Percentiles rank a stretch among this genome's conserved stretches.
These are phyloP conservation scores for cattle (Bos taurus) DNA, from an alignment of 2,113 vertebrate species.

Conservation along the genomic window ARS-UCD2.0 NC_037334.1:86296501-86297000, in stretches of 20 bases:
- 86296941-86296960: neutral
- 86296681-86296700: neutral
- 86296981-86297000: neutral
- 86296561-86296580: neutral
- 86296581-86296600: neutral
- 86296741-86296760: neutral
- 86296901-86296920: neutral
- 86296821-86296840: neutral
- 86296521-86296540: neutral
- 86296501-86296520: neutral
- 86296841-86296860: neutral
- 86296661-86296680: neutral
- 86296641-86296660: neutral
- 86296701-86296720: neutral
- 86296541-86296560: neutral
- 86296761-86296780: neutral
- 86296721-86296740: neutral
- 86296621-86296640: neutral
- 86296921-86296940: neutral
- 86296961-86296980: neutral
- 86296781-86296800: neutral
- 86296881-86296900: neutral
- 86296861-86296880: neutral
- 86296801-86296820: neutral
- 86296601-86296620: neutral